Evolutionary conservation across 2,113 vertebrate genomes (phyloP).

Genomic region (Accipiter virgatus): DNA sequence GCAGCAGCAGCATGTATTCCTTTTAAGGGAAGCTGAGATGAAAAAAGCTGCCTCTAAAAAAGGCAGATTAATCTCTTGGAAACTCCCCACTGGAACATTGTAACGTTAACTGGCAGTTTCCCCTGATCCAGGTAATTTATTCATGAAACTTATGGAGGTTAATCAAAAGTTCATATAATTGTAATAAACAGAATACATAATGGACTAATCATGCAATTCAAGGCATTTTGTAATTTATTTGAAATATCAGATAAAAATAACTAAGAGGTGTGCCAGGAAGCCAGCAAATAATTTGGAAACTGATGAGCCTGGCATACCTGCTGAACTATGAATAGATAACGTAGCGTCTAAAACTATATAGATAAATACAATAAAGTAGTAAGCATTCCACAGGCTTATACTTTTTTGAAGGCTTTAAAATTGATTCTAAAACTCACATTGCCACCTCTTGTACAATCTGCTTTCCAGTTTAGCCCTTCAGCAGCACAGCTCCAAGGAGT

Average conservation of each 20-base stretch:
- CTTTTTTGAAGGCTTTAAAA: background rate
- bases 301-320: constrained; percentile 66
- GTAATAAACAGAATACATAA: constrained; percentile 73
- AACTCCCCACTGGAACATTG: constrained; percentile 57
- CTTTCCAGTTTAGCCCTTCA: background rate
- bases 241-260: constrained; percentile 76
- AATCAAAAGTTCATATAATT: constrained; percentile 74
- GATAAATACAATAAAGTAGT: constrained; percentile 41
- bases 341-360: constrained; percentile 37
- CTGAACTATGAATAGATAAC: constrained; percentile 70
- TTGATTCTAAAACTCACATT: background rate
- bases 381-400: background rate
- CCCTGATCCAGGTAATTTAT: constrained; percentile 72
- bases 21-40: background rate
- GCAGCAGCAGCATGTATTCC: background rate
- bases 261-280: constrained; percentile 72
- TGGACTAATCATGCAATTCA: constrained; percentile 75
- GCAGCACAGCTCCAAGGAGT: background rate
- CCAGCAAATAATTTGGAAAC: constrained; percentile 71
- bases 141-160: constrained; percentile 71
- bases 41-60: constrained; percentile 25
- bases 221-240: constrained; percentile 73
- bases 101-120: constrained; percentile 61
- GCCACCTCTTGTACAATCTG: background rate
- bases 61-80: constrained; percentile 58